Evolutionary conservation across 30 jellyfish, hydroid and myxozoan genomes (phyloP).

Genomic region (Aurelia coerulea): DNA sequence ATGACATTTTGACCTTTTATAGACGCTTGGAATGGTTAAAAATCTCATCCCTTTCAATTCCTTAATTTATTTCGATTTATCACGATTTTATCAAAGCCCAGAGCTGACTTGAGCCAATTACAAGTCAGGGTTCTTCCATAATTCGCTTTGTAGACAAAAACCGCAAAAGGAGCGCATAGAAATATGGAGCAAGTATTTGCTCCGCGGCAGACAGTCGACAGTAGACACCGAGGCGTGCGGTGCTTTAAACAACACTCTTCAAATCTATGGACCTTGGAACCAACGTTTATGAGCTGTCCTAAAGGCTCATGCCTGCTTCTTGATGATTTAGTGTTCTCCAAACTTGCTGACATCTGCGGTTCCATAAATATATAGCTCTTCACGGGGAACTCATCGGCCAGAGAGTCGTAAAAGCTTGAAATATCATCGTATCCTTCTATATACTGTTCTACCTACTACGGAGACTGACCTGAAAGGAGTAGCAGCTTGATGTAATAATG

Average conservation of each 20-base stretch:
- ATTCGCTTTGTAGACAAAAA: slow-evolving; percentile 63
- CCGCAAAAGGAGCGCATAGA: slow-evolving; percentile 69
- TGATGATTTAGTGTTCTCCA: slow-evolving; percentile 35
- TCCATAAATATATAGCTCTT: slow-evolving; percentile 57
- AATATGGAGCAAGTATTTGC: slow-evolving; percentile 61
- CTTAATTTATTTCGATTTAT: slow-evolving; percentile 67
- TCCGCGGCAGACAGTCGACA: slow-evolving; percentile 52
- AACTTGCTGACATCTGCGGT: slow-evolving; percentile 57
- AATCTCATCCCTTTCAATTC: slow-evolving; percentile 47
- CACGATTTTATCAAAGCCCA: slow-evolving; percentile 59
- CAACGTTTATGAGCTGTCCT: slow-evolving; percentile 9
- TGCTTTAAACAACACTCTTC: slow-evolving; percentile 8
- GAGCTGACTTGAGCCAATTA: slow-evolving; percentile 76
- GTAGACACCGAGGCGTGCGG: slow-evolving; percentile 60
- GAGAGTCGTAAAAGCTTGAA: background rate
- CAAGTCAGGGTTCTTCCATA: slow-evolving; percentile 46
- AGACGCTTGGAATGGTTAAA: slow-evolving; percentile 52
- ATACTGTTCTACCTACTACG: background rate
- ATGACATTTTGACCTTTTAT: slow-evolving; percentile 54
- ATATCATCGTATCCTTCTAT: background rate
- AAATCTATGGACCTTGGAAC: slow-evolving; percentile 52
- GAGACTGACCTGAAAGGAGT: too few relatives aligned
- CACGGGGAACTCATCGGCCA: slow-evolving; percentile 36
- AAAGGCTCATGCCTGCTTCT: slow-evolving; percentile 13
- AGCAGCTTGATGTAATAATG: background rate